Percentiles rank a stretch among this genome's conserved stretches.
Evolutionary conservation across 2,113 vertebrate species (phyloP).

Genomic region (Phylloscopus trochilus): DNA sequence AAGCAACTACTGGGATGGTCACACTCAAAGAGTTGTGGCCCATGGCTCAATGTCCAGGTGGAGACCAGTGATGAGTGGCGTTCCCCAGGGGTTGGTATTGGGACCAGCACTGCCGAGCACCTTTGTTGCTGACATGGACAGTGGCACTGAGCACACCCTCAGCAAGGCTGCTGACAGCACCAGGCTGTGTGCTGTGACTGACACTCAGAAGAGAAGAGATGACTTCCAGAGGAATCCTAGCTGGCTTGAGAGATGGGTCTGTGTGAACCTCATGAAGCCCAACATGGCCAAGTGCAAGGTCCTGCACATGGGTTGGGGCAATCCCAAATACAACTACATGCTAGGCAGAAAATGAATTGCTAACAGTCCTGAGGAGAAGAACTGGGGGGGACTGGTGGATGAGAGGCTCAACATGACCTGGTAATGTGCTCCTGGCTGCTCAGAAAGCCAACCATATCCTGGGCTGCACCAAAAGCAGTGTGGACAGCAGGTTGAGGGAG

Average conservation of each 20-base stretch:
- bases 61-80: rapidly evolving
- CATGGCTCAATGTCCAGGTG: background rate
- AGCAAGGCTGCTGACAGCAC: background rate
- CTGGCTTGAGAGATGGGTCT: background rate
- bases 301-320: rapidly evolving
- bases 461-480: background rate
- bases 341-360: background rate
- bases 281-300: background rate
- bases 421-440: background rate
- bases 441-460: background rate
- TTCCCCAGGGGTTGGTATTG: rapidly evolving
- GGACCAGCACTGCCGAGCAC: rapidly evolving
- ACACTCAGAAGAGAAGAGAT: background rate
- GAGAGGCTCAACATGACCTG: background rate
- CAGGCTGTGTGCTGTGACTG: background rate
- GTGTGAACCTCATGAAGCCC: background rate
- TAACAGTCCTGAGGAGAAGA: background rate
- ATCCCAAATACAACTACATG: background rate
- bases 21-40: background rate
- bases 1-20: background rate
- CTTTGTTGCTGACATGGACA: rapidly evolving
- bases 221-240: background rate
- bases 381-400: background rate
- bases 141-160: background rate
- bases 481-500: background rate